Base-by-base conservation (phyloP, 2,797 vertebrate genomes). In the Alosa sapidissima region DNA sequence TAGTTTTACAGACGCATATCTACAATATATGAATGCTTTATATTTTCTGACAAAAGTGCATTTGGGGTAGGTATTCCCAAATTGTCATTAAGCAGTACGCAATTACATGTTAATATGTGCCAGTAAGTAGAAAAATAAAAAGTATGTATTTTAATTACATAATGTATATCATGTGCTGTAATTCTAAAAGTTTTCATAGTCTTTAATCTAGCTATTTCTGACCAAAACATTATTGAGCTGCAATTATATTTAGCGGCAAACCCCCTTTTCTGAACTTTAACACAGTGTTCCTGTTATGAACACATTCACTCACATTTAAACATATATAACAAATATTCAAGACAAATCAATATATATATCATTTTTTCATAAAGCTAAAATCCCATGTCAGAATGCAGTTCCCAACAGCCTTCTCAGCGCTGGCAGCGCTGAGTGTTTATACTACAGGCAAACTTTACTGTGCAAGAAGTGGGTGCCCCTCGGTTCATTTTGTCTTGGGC, bases 41-140 rank as follows among this genome's bases (percentile, higher is more conserved):
- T 45, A 78, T 47, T 0, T 5, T 81, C 81, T 84, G 68, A 28
- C 36, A 83, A 54, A 16, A 47, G 41, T 19, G 82, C 60, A 19
- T 13, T 52, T 85, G 84, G 81, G 82, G 83, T 75, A 83, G 78
- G 33, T 48, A 13, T 82, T 75, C 83, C 85, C 81, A 84, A 89
- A 81, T 85, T 84, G 85, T 89, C 72, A 41, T 65, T 55, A 54
- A 86, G 16, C 5, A 78, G 41, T 47, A 82, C 36, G 86, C 52
- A 82, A 85, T 84, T 82, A 85, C 68, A 85, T 14, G 47, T 81
- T 81, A 82, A 41, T 36, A 85, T 85, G 55, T 84, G 48, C 19
- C 84, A 0, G 21, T 78, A 78, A 78, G 72, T 78, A 78, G 14
- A 78, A 78, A 78, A 78, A 78, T 78, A 78, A 78, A 78, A 19